Base-by-base conservation (phyloP, 2,797 vertebrate species). In the Myotis findleyi region DNA sequence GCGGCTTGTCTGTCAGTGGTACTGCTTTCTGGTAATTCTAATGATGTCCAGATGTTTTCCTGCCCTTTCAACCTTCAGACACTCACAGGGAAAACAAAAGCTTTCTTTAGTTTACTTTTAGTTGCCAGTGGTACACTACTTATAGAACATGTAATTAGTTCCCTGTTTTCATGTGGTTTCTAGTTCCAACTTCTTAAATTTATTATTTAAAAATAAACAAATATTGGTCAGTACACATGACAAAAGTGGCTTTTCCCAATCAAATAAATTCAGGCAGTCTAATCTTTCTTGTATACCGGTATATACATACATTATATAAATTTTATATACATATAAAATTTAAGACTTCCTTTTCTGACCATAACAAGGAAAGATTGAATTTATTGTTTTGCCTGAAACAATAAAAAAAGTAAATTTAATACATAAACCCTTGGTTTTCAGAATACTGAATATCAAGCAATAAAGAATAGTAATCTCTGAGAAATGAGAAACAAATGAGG, bases 21-120 rank as follows among this genome's bases (percentile, higher is more conserved):
- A 86, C 81, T 93, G 89, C 62, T 96, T 93, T 95, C 86, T 71
- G 57, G 41, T 90, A 64, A 93, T 91, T 51, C 75, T 47, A 92
- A 53, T 73, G 89, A 79, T 36, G 41, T n/a, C 87, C 93, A 97
- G 81, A n/a, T 79, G 57, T 95, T 96, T 87, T 72, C 72, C 44
- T 95, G 75, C 55, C 79, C 81, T 93, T 33, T 95, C 51, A 3
- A 64, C 64, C 75, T 79, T 51, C 55, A 95, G 69, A 80, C 13
- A 53, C 33, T 95, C 57, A 51, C 68, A 75, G 71, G 21, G 77
- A 89, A 73, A 76, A 82, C 30, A 59, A 85, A 95, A 62, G 14
- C 17, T 77, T 72, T 91, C 64, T 94, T 87, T 76, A 66, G 77
- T 83, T 95, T 93, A 80, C 30, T 85, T 86, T 68, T 92, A 66